Base-by-base conservation (phyloP, 2,888 invertebrate species). In the Torymus auratus region DNA sequence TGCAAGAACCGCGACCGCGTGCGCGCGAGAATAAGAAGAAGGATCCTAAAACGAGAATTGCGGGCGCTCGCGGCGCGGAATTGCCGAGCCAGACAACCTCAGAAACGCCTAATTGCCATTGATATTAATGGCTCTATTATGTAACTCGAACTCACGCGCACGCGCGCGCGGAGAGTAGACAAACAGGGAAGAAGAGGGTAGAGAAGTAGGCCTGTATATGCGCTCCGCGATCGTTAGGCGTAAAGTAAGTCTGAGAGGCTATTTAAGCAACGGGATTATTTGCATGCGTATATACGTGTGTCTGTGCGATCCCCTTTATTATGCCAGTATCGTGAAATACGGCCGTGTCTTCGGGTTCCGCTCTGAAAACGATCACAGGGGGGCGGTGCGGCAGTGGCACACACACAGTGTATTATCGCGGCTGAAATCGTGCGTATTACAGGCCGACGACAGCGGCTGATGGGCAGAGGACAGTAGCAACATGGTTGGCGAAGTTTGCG, bases 1-100 rank as follows among this genome's bases (percentile, higher is more conserved):
- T 14, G 14, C 52, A 69, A 41, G 41, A n/a, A n/a, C n/a, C 5
- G 41, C 41, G 41, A 28, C 28, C 28, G 28, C 3, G 68, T 28
- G 53, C 52, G 10, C 52, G 10, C 68, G 41, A 17, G 11, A 15
- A 58, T n/a, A 60, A 71, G 60, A 52, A 50, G 55, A 60, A 50
- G 41, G 11, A 60, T 64, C 50, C 14, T 55, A 69, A 77, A 77
- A 64, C 64, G 60, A 67, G 78, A 72, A 28, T 53, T 23, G 56
- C 58, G 56, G 20, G 68, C 17, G 14, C 14, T 52, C 20, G 14
- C 13, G 10, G n/a, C 10, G 28, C 69, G 77, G 58, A 80, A 82
- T 77, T 78, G 86, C 83, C 83, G 84, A 82, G 85, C 86, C 86
- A 85, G 86, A 86, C 86, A 84, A 84, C 85, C 83, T 85, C 86